Evolutionary conservation across 2,797 vertebrate species (phyloP), one percentile per base, ranked within the genome.

Genomic region (Aphelocoma californica): DNA sequence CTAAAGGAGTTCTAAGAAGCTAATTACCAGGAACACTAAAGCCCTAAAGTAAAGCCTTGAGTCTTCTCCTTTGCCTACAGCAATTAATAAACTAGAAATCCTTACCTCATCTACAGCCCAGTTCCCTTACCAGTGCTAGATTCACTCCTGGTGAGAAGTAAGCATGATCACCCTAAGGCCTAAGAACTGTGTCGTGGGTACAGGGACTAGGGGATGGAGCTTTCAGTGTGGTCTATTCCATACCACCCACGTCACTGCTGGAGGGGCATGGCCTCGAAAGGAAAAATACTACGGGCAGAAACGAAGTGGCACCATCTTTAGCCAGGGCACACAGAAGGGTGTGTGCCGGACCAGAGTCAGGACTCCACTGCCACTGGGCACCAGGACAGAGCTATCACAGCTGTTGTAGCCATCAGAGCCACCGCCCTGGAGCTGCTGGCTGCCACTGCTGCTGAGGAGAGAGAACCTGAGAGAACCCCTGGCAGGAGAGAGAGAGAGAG

Each of bases 211-310:
- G 25, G 10, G 19, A 64, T 29, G 24, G 50, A 56, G 40, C 5
- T 64, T 72, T 64, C 3, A 1, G 19, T 8, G 14, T 5, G 6
- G 16, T 40, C 18, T 62, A 2, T 54, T 62, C 29, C 19, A 6
- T 21, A 26, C 21, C 38, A 51, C 14, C 7, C 38, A 31, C 1
- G 3, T 36, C 66, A 45, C 56, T 2, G 0, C 47, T 21, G 26
- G 20, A 70, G 11, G 2, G 18, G 4, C 14, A 6, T 1, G 3
- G 26, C 26, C 21, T 53, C 0, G 1, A 21, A 18, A 45, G n/a
- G 18, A 53, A 53, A 40, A 38, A 45, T 2, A 1, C n/a, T 21
- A 17, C 0, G 0, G 28, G 6, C 48, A 38, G 12, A 18, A 32
- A 28, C 7, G 66, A 53, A 82, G 48, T 19, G 23, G 14, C 18